Evolutionary conservation across 2,888 invertebrate species (phyloP), one percentile per base, ranked within the genome.

Genomic region (Nymphalis urticae): DNA sequence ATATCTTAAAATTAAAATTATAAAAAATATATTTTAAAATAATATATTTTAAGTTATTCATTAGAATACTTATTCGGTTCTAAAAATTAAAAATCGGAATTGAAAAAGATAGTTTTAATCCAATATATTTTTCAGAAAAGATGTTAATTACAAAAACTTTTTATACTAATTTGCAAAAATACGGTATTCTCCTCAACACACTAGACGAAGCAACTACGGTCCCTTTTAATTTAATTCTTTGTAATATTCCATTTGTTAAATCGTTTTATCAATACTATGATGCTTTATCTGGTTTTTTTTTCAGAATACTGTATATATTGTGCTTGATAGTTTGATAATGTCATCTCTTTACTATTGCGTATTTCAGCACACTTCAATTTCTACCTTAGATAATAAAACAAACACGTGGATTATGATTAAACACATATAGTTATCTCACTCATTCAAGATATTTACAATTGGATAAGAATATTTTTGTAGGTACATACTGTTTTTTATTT

Each of bases 251-350:
- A 50, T 24, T 32, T 0, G 5, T 64, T 19, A 16, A 64, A 48
- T 16, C 36, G 24, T 32, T 51, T 48, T 32, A 48, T 61, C 53
- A 54, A 48, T 27, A 50, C 21, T 36, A 16, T n/a, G 36, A 42
- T 53, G 51, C 64, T 66, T 63, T 70, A 68, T 70, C 65, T 51
- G 36, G 54, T 69, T 61, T 47, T 42, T 13, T 54, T 48, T 62
- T 48, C 53, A 19, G 47, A 58, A 8, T 53, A 56, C 54, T 62
- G 53, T 58, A 54, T 48, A 64, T 62, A 68, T 36, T 54, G 53
- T 48, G 42, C 36, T 36, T 63, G 71, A 72, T 73, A 73, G 13
- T 67, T 13, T 63, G 71, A 72, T 73, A 73, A n/a, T 69, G 67
- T 70, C 72, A 73, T 70, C 61, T 72, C 51, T 42, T 24, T 59